Evolutionary conservation across 2,888 invertebrate genomes (phyloP), one percentile per base, ranked within the genome.

Genomic region (Coenonympha arcania): DNA sequence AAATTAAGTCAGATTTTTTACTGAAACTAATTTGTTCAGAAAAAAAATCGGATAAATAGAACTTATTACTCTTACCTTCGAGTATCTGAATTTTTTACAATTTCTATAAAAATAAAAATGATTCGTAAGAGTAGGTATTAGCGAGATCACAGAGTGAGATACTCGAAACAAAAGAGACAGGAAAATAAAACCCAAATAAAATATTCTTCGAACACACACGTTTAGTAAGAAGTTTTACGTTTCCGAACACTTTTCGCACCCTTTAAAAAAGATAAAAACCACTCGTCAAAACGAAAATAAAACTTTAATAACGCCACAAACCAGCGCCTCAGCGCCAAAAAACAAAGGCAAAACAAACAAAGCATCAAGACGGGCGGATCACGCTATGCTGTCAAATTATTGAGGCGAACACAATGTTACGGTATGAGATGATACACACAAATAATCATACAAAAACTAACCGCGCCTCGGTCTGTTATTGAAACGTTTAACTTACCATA

Each of bases 321-420:
- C 42, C 42, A 30, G 44, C 16, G 22, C 44, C 34, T 18, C 28
- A 11, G 45, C 33, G 39, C 42, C 30, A 34, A 44, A 30, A 48
- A 39, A 40, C 39, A 43, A 15, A 33, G 37, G 48, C 47, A 48
- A 57, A 58, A 51, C 48, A 54, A 55, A 42, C 28, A 49, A 58
- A 55, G 47, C 56, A 52, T 56, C 57, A 59, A 59, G 51, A 46
- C 55, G 43, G 48, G 36, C 50, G 40, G 36, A 48, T 52, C 60
- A 61, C 57, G 59, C 58, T 55, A 57, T 43, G 33, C 56, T 59
- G 61, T 64, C 60, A 61, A 55, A 54, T 57, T 58, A 59, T 56
- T 61, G 59, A 63, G 58, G 62, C 62, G 58, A 57, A 59, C 57
- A 59, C 49, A 60, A 64, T 62, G 50, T 59, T 60, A 61, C 43